Evolutionary conservation across 2,797 vertebrate species (phyloP), one percentile per base, ranked within the genome.

Genomic region (Enteromius viviparus): DNA sequence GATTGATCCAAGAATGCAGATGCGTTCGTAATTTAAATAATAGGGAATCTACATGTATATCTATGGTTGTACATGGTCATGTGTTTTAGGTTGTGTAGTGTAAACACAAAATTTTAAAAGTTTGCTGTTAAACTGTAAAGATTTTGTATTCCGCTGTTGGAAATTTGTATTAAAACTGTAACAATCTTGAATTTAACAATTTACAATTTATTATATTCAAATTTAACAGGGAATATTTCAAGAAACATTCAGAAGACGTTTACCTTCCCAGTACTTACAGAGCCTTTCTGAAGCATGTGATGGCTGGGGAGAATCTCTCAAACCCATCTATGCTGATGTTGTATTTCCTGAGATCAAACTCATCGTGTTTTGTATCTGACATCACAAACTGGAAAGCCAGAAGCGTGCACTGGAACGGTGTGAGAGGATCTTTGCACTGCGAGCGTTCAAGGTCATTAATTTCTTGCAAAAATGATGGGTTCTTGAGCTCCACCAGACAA

Each of bases 261-360:
- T 29, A 2, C 2, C 1, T 15, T 75, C 21, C 6, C 2, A 55
- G 40, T 15, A 65, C 84, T 79, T 66, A 85, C 80, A 40, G 15
- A 29, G 64, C 81, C 51, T 60, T 80, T 71, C 0, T 64, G 64
- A 34, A 51, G 12, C 12, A 15, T 0, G 10, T 40, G 7, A 83
- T 42, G 10, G 76, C 85, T 49, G 85, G 77, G 1, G 70, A 14
- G 4, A 86, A 65, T 34, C 85, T 76, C 26, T 12, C 4, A 45
- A 66, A 58, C 4, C 76, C 70, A 0, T 60, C 58, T 19, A 40
- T 19, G 14, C 10, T 21, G n/a, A 66, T 45, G 34, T 26, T 78
- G 68, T 78, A 80, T 23, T 80, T 66, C 62, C 71, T 80, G 51
- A 86, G 23, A 17, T 83, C 70, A 75, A 86, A 47, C 76, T 69